phyloP scores from a whole-genome alignment of 2,797 vertebrate species.

The Holocentrus rufus region DNA sequence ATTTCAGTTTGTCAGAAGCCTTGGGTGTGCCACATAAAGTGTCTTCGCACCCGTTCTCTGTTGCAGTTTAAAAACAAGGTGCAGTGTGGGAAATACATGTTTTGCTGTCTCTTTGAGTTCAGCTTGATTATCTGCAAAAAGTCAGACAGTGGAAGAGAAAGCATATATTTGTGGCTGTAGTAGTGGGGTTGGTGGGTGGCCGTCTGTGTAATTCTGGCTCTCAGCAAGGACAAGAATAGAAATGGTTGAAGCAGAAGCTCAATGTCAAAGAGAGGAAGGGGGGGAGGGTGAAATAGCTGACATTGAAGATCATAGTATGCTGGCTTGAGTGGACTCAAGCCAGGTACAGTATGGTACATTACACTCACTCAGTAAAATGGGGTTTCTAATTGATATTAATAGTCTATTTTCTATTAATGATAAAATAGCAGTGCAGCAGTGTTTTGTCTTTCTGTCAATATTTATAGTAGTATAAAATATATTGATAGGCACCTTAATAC shows the following conservation, averaged over 20 bases:
- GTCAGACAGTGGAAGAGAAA: constrained; percentile 33
- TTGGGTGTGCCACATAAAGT: constrained; percentile 44
- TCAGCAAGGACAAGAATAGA: constrained; percentile 75
- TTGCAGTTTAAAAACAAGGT: constrained; percentile 2
- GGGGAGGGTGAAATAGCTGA: constrained; percentile 52
- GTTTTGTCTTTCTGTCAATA: too few species aligned
- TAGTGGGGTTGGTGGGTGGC: constrained; percentile 48
- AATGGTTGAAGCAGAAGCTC: constrained; percentile 65
- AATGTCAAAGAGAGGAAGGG: constrained; percentile 69
- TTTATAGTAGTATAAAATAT: too few species aligned
- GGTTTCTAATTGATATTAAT: too few species aligned
- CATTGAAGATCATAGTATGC: constrained; percentile 62
- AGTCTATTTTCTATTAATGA: too few species aligned
- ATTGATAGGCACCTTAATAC: too few species aligned
- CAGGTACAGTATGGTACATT: constrained; percentile 34
- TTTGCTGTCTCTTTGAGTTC: constrained; percentile 20
- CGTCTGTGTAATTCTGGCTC: constrained; percentile 72
- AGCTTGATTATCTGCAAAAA: constrained; percentile 30
- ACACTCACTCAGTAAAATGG: constrained; percentile 15
- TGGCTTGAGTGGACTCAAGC: constrained; percentile 41
- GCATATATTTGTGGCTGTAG: constrained; percentile 44
- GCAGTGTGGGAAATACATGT: constrained; percentile 5
- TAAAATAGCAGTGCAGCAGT: too few species aligned
- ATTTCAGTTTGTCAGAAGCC: constrained; percentile 35
- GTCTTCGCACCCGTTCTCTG: neutral